Base-by-base conservation (phyloP, 1,140 invertebrate genomes). In the Hormaphis cornu region DNA sequence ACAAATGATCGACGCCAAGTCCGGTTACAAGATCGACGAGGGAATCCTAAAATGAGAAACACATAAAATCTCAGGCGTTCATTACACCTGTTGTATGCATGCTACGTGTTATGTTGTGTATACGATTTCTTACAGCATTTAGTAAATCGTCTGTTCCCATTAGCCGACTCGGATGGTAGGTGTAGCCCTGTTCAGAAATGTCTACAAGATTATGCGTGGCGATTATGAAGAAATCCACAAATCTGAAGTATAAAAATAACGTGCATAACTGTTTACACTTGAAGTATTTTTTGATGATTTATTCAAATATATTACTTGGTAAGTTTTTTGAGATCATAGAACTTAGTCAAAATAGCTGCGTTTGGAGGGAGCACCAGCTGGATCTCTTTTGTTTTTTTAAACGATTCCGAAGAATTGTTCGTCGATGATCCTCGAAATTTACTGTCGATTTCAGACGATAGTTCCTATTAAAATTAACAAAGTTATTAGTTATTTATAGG, bases 141-240 rank as follows among this genome's bases (percentile, higher is more conserved):
- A 87, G 82, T 80, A 89, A 86, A 73, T 90, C 88, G 77, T 86
- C 87, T 22, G 89, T 75, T 3, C 89, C 88, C 77, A 89, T 89
- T 70, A 90, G 77, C 69, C 87, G 78, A 73, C 87, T 88, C 0
- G 87, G 87, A 77, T 90, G 89, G 75, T 86, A 89, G 1, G 87
- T 86, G 71, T 83, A 75, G 69, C 78, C 79, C 7, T 73, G 79
- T 72, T 85, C 84, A 69, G 84, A 83, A 50, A 82, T 80, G 48
- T 84, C 79, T 0, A 84, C 83, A 74, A 90, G 75, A 46, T 86
- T 86, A 71, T 88, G 82, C 10, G 86, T 89, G 35, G 87, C 80
- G n/a, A 89, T 75, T 44, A 85, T 82, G 77, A 89, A 87, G 18
- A 85, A 75, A 73, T 88, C 84, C 8, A 82, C 80, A 61, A 82